Evolutionary conservation across 2,113 vertebrate genomes (phyloP).

Genomic region (Syngnathus floridae): DNA sequence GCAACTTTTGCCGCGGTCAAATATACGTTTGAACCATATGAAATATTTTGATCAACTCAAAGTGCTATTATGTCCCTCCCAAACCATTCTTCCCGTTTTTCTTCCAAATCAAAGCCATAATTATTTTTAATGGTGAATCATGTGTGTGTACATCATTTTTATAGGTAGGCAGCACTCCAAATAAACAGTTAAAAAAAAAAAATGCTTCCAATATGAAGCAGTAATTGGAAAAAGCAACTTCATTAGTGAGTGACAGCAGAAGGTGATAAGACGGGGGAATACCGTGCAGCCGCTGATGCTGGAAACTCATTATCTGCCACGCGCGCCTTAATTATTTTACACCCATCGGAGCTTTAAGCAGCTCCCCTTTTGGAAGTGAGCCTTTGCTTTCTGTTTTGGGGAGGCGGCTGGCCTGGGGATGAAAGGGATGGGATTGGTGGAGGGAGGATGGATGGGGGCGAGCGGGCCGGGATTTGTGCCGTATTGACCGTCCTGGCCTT

Average conservation of each 20-base stretch:
- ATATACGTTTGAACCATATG: no score
- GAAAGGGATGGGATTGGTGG: conserved; percentile 39
- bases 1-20: no score
- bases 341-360: conserved; percentile 47
- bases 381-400: conserved; percentile 41
- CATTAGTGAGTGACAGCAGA: conserved; percentile 68
- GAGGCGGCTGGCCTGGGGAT: conserved; percentile 52
- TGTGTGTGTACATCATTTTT: background rate
- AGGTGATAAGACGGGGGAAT: conserved; percentile 71
- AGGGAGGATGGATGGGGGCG: background rate
- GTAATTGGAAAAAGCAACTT: conserved; percentile 69
- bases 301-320: conserved; percentile 64
- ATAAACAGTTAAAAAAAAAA: background rate
- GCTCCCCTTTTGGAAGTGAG: conserved; percentile 40
- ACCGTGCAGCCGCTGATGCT: conserved; percentile 55
- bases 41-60: no score
- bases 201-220: background rate
- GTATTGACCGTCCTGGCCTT: conserved; percentile 57
- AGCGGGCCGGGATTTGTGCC: conserved; percentile 18
- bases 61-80: no score
- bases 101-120: background rate
- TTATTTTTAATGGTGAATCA: background rate
- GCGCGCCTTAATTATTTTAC: conserved; percentile 63
- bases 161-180: background rate
- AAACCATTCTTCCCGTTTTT: background rate